These are phyloP conservation scores for Gallinago solitaria DNA, from an alignment of 2,797 vertebrate species.

Conservation along the genomic window DNA sequence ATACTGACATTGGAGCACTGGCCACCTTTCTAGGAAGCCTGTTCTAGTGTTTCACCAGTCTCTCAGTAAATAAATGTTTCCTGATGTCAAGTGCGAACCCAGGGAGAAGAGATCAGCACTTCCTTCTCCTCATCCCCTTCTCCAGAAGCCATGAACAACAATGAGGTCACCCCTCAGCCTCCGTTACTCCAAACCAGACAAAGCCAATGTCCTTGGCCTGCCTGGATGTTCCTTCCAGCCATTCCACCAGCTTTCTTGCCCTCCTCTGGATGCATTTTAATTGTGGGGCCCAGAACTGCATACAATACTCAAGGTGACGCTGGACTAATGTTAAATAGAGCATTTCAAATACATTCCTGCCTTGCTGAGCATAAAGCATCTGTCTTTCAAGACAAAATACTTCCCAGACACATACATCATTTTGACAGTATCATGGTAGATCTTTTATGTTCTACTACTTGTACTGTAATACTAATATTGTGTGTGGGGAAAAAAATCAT, in stretches of 20 bases:
- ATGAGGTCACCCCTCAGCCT: neutral
- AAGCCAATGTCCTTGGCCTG: neutral
- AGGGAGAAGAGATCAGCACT: neutral
- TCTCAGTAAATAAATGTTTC: too few species aligned
- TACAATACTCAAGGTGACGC: neutral
- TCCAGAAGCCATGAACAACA: neutral
- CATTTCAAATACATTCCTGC: neutral
- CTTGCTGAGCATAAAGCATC: neutral
- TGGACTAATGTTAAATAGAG: neutral
- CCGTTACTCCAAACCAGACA: neutral
- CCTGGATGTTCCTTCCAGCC: neutral
- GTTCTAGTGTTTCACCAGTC: neutral
- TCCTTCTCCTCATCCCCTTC: neutral
- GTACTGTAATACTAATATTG: neutral
- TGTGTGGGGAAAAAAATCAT: fast-evolving
- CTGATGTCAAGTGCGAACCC: too few species aligned
- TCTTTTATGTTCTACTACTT: neutral
- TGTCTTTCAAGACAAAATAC: neutral
- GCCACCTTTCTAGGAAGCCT: neutral
- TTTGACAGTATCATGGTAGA: neutral
- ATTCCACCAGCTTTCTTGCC: neutral
- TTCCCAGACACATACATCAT: fast-evolving
- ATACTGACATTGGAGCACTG: neutral
- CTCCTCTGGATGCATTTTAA: neutral
- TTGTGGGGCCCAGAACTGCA: neutral